Percentiles rank a stretch among this genome's conserved stretches.
Evolutionary conservation across 1,140 invertebrate genomes (phyloP).

Genomic region (Tenebrio molitor): DNA sequence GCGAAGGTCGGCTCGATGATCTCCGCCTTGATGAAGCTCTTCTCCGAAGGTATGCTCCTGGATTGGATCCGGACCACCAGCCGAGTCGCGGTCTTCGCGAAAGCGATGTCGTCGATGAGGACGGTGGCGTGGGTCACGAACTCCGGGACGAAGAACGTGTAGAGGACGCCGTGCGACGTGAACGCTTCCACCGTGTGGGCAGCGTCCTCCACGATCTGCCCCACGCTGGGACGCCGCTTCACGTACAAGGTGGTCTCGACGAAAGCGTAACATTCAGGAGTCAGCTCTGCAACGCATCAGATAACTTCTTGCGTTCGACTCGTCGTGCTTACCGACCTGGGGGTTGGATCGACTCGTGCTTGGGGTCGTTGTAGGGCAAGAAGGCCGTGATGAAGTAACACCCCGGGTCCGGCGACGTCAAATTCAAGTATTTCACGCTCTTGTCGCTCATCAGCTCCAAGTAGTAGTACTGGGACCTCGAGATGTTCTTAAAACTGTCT

Average conservation of each 20-base stretch:
- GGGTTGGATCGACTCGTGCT: constrained; percentile 77
- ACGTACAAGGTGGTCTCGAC: constrained; percentile 56
- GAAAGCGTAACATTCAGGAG: constrained; percentile 55
- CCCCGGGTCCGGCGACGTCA: constrained; percentile 77
- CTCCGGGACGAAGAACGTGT: constrained; percentile 65
- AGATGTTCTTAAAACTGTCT: constrained; percentile 72
- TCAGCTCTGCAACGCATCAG: constrained; percentile 58
- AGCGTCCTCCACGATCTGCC: constrained; percentile 48
- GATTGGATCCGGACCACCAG: constrained; percentile 65
- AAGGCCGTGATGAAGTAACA: constrained; percentile 86
- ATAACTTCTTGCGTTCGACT: no score
- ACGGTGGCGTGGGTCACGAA: constrained; percentile 37
- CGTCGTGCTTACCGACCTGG: constrained; percentile 77
- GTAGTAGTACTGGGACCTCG: constrained; percentile 63
- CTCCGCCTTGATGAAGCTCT: constrained; percentile 64
- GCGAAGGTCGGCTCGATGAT: constrained; percentile 57
- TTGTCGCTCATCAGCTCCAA: constrained; percentile 69
- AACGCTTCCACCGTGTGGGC: constrained; percentile 37
- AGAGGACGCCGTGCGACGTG: constrained; percentile 53
- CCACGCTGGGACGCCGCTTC: constrained; percentile 42
- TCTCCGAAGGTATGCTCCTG: constrained; percentile 65
- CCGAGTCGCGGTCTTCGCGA: constrained; percentile 55
- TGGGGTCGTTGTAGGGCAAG: constrained; percentile 80
- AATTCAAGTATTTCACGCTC: constrained; percentile 68
- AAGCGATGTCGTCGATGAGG: constrained; percentile 47